phyloP scores from a whole-genome alignment of 2,888 invertebrate genomes.

The Drosophila rellima region DNA sequence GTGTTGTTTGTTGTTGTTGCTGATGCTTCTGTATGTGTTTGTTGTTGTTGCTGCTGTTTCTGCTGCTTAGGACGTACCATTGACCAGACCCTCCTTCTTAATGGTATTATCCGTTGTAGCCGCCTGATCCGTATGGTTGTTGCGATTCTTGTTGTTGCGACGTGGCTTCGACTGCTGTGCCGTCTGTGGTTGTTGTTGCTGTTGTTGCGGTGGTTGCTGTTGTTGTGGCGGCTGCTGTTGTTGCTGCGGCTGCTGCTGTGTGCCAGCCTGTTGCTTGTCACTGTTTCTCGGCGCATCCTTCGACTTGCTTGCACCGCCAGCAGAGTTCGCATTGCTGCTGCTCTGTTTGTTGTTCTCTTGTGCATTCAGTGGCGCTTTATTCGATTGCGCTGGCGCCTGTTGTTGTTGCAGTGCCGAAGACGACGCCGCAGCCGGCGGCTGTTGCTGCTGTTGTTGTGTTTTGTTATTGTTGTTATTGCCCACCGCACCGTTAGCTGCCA shows the following conservation, averaged over 20 bases:
- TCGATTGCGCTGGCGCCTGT: slow-evolving; percentile 60
- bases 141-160: slow-evolving; percentile 83
- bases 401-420: slow-evolving; percentile 47
- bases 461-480: slow-evolving; percentile 84
- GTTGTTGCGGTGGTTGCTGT: slow-evolving; percentile 56
- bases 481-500: slow-evolving; percentile 84
- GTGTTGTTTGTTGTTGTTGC: slow-evolving; percentile 26
- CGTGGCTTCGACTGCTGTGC: slow-evolving; percentile 80
- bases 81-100: slow-evolving; percentile 85
- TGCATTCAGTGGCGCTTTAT: slow-evolving; percentile 81
- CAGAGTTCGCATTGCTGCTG: slow-evolving; percentile 67
- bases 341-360: slow-evolving; percentile 81
- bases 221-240: slow-evolving; percentile 51
- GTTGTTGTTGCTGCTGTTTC: slow-evolving; percentile 30
- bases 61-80: slow-evolving; percentile 84
- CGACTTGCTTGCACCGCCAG: slow-evolving; percentile 71
- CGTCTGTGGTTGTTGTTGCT: slow-evolving; percentile 58
- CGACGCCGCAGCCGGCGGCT: slow-evolving; percentile 58
- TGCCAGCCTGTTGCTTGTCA: slow-evolving; percentile 77
- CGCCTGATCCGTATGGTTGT: slow-evolving; percentile 79
- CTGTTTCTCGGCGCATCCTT: slow-evolving; percentile 68
- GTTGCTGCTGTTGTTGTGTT: slow-evolving; percentile 53
- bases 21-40: slow-evolving; percentile 23
- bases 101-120: slow-evolving; percentile 78
- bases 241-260: slow-evolving; percentile 66